Evolutionary conservation across 2,113 vertebrate genomes (phyloP), one percentile per base, ranked within the genome.

Genomic region (Lycaon pictus): DNA sequence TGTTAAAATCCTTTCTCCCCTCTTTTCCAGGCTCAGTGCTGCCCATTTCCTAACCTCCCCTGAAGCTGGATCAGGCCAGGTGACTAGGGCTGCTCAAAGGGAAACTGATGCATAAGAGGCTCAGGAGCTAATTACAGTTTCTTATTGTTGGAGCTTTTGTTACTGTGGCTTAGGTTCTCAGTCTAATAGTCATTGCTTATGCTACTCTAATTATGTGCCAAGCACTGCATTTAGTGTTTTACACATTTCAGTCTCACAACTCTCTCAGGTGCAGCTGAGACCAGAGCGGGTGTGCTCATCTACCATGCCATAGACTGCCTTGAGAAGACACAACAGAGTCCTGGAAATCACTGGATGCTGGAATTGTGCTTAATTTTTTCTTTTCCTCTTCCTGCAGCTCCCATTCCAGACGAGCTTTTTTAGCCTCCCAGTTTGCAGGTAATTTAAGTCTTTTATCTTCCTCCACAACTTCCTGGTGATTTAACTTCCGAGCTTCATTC

Each of bases 401-500:
- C 99, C 99, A 99, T 95, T 99, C 99, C 95, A 99, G 98, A 25
- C 99, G 98, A 11, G 99, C 99, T 95, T 99, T 99, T 95, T 99
- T 99, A 3, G 99, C 99, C 96, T 99, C 99, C 99, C 99, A 99
- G 97, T 99, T 99, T 0, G 99, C 37, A 0, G 99, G 99, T 10
- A 99, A 95, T 25, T 99, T 99, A 25, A 99, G 98, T 25, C 99
- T 98, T 94, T 99, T 99, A 95, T 99, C 99, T 98, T 99, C 99
- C 96, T 99, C 99, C 93, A 99, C 98, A 84, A 99, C 99, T 94
- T 99, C 99, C 32, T 99, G 99, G 88, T 99, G 99, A 96, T 99
- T 99, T 80, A 99, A 99, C 37, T 99, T 99, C 58, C 99, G 99
- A 10, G 99, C 99, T 98, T 99, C 99, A 62, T 99, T 99, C 99